Conservation (phyloP, 2,888 invertebrate genomes). For the Pasiphila rectangulata region DNA sequence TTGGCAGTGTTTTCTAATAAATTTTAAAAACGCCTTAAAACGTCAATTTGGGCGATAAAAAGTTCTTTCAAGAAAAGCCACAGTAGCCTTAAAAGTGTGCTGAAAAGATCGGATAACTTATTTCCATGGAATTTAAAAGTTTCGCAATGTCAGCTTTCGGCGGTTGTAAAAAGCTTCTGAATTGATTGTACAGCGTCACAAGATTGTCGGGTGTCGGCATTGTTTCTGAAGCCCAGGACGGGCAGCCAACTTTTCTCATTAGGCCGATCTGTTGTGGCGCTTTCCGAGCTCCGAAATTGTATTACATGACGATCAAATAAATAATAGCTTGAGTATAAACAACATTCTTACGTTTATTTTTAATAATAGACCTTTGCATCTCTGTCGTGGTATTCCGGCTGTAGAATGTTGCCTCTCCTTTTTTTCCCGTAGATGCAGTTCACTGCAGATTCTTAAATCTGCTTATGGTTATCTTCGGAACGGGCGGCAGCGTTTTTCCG, state of each 20-base stretch:
- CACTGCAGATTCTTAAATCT: too few species aligned
- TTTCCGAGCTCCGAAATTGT: slow-evolving; percentile 53
- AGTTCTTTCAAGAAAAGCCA: slow-evolving; percentile 16
- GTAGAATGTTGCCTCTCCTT: too few species aligned
- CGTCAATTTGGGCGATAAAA: slow-evolving; percentile 20
- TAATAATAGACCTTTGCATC: too few species aligned
- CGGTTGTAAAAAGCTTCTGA: slow-evolving; percentile 66
- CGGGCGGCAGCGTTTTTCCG: too few species aligned
- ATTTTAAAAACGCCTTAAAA: slow-evolving; percentile 11
- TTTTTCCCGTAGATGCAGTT: too few species aligned
- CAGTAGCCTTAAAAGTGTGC: too few species aligned
- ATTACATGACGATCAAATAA: slow-evolving; percentile 45
- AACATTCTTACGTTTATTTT: slow-evolving; percentile 6
- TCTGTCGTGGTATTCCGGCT: too few species aligned
- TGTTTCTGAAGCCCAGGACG: slow-evolving; percentile 64
- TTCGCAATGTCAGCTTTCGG: slow-evolving; percentile 44
- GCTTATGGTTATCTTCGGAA: too few species aligned
- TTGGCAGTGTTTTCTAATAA: slow-evolving; percentile 2
- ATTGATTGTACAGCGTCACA: slow-evolving; percentile 72
- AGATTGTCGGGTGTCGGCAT: slow-evolving; percentile 68
- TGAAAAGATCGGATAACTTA: slow-evolving; percentile 45
- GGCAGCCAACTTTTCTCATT: slow-evolving; percentile 76
- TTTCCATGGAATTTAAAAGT: slow-evolving; percentile 51
- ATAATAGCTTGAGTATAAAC: slow-evolving; percentile 37
- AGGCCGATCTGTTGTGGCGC: slow-evolving; percentile 66